Evolutionary conservation across 2,113 vertebrate species (phyloP).

Genomic region (Geococcyx californianus): DNA sequence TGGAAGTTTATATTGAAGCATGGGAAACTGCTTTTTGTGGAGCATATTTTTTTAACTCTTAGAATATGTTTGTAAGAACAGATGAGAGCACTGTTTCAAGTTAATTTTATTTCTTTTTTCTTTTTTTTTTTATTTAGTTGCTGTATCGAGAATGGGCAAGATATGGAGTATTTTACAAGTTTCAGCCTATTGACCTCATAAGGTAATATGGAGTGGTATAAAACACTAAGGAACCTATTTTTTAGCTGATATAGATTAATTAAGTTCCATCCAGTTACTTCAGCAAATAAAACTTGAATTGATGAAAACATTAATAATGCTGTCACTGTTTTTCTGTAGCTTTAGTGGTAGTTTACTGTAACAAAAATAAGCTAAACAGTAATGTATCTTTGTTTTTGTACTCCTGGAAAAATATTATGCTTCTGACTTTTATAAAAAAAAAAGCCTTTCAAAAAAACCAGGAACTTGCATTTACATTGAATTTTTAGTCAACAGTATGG

Average conservation of each 20-base stretch:
- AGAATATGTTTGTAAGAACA: background rate
- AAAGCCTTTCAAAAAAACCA: too few relatives aligned
- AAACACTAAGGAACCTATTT: background rate
- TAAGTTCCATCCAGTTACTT: background rate
- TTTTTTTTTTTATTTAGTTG: constrained; percentile 72
- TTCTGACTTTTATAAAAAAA: background rate
- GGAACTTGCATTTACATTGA: background rate
- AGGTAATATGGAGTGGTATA: constrained; percentile 76
- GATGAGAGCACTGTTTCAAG: background rate
- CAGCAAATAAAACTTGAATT: background rate
- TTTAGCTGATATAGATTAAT: background rate
- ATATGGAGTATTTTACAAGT: constrained; percentile 95
- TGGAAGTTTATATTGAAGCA: background rate
- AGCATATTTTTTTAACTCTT: background rate
- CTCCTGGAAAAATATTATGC: background rate
- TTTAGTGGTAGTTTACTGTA: background rate
- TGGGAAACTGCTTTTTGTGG: background rate
- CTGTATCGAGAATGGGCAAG: constrained; percentile 96
- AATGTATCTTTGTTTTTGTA: background rate
- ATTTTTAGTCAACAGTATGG: background rate
- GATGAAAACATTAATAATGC: background rate
- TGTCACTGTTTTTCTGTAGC: background rate
- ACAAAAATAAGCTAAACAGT: background rate
- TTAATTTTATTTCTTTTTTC: background rate
- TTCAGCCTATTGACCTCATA: constrained; percentile 95